phyloP scores from a whole-genome alignment of 2,888 invertebrate genomes.

The Cryptocephalus moraei region DNA sequence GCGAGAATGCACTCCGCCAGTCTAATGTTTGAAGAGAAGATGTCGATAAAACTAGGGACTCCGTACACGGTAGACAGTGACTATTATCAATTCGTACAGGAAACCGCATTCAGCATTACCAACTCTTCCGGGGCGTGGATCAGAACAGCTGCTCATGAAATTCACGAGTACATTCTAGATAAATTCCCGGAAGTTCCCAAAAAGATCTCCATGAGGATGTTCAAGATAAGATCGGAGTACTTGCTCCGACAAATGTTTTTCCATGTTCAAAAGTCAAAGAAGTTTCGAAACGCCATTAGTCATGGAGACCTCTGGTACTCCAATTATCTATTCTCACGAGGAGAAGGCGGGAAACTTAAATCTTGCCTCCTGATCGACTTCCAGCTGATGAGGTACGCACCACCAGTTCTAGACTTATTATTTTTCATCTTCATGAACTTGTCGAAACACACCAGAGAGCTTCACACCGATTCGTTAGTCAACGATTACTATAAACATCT shows the following conservation, averaged over 20 bases:
- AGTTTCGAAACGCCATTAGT: slow-evolving; percentile 31
- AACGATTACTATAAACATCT: too few species aligned
- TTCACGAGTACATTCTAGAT: slow-evolving; percentile 6
- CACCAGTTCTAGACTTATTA: slow-evolving; percentile 53
- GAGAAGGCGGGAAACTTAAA: slow-evolving; percentile 9
- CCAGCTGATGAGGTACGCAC: slow-evolving; percentile 41
- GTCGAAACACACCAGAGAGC: too few species aligned
- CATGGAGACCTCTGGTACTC: slow-evolving; percentile 31
- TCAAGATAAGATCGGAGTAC: slow-evolving; percentile 6
- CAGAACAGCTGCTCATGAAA: neutral
- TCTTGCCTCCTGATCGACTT: slow-evolving; percentile 29
- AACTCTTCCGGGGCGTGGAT: neutral
- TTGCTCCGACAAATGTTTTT: slow-evolving; percentile 20
- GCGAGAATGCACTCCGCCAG: slow-evolving; percentile 27
- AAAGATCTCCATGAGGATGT: slow-evolving; percentile 6
- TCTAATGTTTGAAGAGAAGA: slow-evolving; percentile 26
- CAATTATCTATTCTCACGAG: slow-evolving; percentile 25
- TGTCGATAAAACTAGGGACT: slow-evolving; percentile 13
- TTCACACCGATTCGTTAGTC: too few species aligned
- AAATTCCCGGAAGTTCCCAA: slow-evolving; percentile 11
- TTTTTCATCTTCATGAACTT: slow-evolving; percentile 6
- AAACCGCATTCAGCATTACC: slow-evolving; percentile 7
- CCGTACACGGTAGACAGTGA: slow-evolving; percentile 22
- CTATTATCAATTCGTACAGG: slow-evolving; percentile 18
- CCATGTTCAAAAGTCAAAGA: slow-evolving; percentile 26